These are phyloP conservation scores for Tyto alba DNA, from an alignment of 2,113 vertebrate genomes.

Conservation along the genomic window DNA sequence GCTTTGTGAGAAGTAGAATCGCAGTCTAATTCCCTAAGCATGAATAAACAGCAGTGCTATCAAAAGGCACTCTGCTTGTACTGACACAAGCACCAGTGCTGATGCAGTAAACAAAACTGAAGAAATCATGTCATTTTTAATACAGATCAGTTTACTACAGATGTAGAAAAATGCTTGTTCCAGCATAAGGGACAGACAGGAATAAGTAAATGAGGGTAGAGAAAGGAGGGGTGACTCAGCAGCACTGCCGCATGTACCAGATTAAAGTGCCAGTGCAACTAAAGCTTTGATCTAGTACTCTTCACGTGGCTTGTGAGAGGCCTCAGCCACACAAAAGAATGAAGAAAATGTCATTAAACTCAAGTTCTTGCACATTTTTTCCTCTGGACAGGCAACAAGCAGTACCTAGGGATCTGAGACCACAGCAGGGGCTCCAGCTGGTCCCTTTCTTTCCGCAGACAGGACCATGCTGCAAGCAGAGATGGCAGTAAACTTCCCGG, in stretches of 20 bases:
- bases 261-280: not conserved
- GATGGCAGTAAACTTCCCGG: not conserved
- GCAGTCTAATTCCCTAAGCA: not conserved
- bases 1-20: not conserved
- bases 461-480: not conserved
- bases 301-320: not conserved
- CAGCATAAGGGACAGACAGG: not conserved
- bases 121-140: not conserved
- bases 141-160: not conserved
- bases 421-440: not conserved
- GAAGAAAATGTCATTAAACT: not conserved
- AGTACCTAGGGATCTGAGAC: not conserved
- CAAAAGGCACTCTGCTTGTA: not conserved
- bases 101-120: not conserved
- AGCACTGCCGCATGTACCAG: not conserved
- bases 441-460: not conserved
- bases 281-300: not conserved
- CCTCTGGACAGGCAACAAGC: not conserved
- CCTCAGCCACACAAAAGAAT: not conserved
- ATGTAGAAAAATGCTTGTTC: not conserved
- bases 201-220: not conserved
- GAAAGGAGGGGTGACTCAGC: not conserved
- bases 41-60: not conserved
- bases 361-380: not conserved
- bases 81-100: not conserved